Evolutionary conservation across 2,113 vertebrate genomes (phyloP).

Genomic region (Eira barbara): DNA sequence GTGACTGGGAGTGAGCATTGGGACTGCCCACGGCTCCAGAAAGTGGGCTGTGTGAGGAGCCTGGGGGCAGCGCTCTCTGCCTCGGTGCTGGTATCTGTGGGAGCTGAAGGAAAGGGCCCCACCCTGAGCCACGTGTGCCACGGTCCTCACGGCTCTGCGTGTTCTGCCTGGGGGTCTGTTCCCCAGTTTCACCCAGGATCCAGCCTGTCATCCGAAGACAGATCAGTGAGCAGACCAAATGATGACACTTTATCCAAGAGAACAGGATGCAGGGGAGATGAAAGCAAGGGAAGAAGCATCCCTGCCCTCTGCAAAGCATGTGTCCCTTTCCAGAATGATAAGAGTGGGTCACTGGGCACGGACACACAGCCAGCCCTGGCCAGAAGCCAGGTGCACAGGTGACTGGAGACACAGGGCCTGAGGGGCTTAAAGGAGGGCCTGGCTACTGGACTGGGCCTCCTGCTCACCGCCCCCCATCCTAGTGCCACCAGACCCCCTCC

Average conservation of each 20-base stretch:
- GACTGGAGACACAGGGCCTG: neutral
- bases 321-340: rapidly evolving
- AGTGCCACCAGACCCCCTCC: neutral
- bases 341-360: neutral
- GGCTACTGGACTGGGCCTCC: neutral
- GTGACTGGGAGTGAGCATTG: rapidly evolving
- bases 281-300: neutral
- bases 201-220: neutral
- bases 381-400: neutral
- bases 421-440: rapidly evolving
- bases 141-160: rapidly evolving
- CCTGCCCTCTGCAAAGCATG: rapidly evolving
- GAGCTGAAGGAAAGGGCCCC: neutral
- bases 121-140: rapidly evolving
- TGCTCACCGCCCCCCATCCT: neutral
- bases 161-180: neutral
- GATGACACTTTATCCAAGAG: neutral
- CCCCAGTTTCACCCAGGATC: neutral
- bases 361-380: neutral
- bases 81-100: neutral
- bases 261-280: neutral
- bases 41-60: rapidly evolving
- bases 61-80: neutral
- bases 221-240: neutral
- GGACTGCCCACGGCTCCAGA: too few relatives aligned